Percentiles rank a stretch among this genome's conserved stretches.
These are phyloP conservation scores for Buphagus erythrorhynchus DNA, from an alignment of 2,797 vertebrate genomes.

Conservation along the genomic window DNA sequence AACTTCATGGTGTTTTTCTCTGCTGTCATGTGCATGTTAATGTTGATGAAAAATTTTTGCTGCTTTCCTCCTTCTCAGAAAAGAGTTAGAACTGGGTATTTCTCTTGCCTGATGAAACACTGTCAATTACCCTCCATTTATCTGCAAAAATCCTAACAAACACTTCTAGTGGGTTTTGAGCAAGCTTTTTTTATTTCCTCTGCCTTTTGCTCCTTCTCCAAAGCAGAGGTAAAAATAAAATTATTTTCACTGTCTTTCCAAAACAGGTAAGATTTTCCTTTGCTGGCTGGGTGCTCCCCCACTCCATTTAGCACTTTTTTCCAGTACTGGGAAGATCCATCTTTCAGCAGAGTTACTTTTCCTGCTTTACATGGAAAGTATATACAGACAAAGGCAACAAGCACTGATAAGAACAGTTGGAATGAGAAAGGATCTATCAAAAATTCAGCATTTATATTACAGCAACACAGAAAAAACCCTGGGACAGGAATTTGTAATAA, in stretches of 20 bases:
- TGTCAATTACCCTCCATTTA: background rate
- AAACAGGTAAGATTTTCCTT: slow-evolving; percentile 54
- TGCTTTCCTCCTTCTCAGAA: background rate
- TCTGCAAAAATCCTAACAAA: background rate
- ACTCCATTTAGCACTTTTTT: slow-evolving; percentile 40
- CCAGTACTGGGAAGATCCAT: background rate
- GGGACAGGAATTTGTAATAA: background rate
- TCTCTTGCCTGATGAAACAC: background rate
- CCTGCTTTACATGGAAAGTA: slow-evolving; percentile 10
- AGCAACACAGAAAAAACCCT: background rate
- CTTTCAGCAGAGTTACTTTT: slow-evolving; percentile 7
- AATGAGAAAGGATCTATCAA: background rate
- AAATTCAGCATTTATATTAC: background rate
- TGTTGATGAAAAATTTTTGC: background rate
- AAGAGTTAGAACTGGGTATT: background rate
- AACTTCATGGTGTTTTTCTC: slow-evolving; percentile 5
- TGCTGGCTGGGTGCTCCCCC: background rate
- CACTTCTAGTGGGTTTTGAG: background rate
- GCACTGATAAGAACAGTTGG: background rate
- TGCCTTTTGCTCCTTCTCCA: background rate
- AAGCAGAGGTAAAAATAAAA: slow-evolving; percentile 40
- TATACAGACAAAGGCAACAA: background rate
- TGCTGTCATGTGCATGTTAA: background rate
- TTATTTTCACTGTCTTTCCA: slow-evolving; percentile 41
- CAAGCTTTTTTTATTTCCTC: background rate